A percentile compares a stretch with the other conserved stretches of the same genome.
Evolutionary conservation across 2,113 vertebrate genomes (phyloP).

Genomic region (Sorex fumeus): DNA sequence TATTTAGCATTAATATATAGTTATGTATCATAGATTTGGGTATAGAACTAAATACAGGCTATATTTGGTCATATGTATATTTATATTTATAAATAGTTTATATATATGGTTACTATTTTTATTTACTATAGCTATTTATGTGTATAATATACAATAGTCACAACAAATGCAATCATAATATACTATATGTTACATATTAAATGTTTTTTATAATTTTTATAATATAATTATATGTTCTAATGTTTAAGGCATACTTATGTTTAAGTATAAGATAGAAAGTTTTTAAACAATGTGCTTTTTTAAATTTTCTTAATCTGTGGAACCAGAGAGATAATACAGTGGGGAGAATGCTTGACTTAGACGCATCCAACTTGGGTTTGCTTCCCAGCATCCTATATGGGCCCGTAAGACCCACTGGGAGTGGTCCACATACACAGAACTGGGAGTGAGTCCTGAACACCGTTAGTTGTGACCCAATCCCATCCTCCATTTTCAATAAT

Average conservation of each 20-base stretch:
- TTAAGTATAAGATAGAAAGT: neutral
- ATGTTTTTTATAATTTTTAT: too few species aligned
- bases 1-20: neutral
- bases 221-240: neutral
- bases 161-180: neutral
- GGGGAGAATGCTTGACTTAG: too few species aligned
- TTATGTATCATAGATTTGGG: neutral
- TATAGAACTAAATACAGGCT: neutral
- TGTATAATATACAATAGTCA: too few species aligned
- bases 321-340: too few species aligned
- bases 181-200: too few species aligned
- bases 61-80: neutral
- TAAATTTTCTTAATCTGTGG: neutral
- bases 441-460: too few species aligned
- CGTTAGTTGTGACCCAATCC: too few species aligned
- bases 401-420: too few species aligned
- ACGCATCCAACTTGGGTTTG: too few species aligned
- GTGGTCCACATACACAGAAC: too few species aligned
- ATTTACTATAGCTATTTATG: neutral
- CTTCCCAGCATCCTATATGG: too few species aligned
- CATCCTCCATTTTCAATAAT: neutral
- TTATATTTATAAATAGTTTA: neutral
- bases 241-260: neutral
- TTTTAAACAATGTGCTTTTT: constrained; percentile 14
- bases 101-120: neutral